Conservation (phyloP, 1,140 invertebrate species). For the Drosophila novamexicana region DNA sequence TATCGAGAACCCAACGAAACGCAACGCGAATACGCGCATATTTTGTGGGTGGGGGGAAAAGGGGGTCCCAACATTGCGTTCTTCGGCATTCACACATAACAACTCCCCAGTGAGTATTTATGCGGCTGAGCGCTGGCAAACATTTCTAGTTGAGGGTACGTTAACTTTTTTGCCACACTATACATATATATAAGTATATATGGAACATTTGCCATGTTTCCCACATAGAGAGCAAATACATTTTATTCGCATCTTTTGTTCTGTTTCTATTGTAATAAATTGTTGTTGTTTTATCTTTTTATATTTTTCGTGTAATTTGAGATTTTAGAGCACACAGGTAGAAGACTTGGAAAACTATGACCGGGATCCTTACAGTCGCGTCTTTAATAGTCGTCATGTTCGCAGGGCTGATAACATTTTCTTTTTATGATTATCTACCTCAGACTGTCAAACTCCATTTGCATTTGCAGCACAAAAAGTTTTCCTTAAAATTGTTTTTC, state of each 20-base stretch:
- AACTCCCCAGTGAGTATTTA: slow-evolving; percentile 79
- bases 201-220: slow-evolving; percentile 68
- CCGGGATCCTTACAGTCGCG: slow-evolving; percentile 14
- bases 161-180: slow-evolving; percentile 66
- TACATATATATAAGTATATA: slow-evolving; percentile 1
- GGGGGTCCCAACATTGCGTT: slow-evolving; percentile 30
- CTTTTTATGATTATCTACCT: slow-evolving; percentile 54
- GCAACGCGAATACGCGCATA: slow-evolving; percentile 55
- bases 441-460: slow-evolving; percentile 73
- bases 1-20: slow-evolving; percentile 43
- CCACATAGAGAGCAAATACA: slow-evolving; percentile 62
- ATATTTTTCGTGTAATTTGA: slow-evolving; percentile 65
- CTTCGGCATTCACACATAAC: slow-evolving; percentile 59
- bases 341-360: slow-evolving; percentile 8
- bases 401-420: slow-evolving; percentile 62
- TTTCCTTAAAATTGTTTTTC: slow-evolving; percentile 71
- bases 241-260: slow-evolving; percentile 74
- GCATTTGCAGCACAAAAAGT: slow-evolving; percentile 71
- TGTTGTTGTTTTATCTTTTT: slow-evolving; percentile 26
- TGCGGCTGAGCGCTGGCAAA: slow-evolving; percentile 66
- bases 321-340: slow-evolving; percentile 30
- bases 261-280: slow-evolving; percentile 74
- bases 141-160: slow-evolving; percentile 54
- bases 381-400: slow-evolving; percentile 62
- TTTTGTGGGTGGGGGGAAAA: slow-evolving; percentile 23